phyloP scores from a whole-genome alignment of 1,140 invertebrate species.

The Drosophila tani region DNA sequence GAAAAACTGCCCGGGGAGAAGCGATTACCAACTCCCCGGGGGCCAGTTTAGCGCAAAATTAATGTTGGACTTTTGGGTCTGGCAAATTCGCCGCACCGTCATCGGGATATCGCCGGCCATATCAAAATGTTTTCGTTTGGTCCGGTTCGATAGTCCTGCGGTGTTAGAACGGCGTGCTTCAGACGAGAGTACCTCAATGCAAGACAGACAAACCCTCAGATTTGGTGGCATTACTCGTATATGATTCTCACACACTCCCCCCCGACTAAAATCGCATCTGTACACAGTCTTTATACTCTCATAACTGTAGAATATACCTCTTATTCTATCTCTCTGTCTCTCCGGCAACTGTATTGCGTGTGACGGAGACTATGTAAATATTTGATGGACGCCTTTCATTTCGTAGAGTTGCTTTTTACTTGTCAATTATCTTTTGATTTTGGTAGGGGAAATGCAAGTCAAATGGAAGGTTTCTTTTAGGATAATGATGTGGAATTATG shows the following conservation, averaged over 20 bases:
- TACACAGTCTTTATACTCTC: constrained; percentile 42
- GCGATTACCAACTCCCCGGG: constrained; percentile 13
- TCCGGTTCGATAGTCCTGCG: constrained; percentile 44
- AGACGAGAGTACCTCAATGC: constrained; percentile 84
- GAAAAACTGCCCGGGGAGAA: constrained; percentile 57
- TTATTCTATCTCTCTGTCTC: constrained; percentile 35
- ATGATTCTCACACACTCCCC: constrained; percentile 42
- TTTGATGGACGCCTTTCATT: constrained; percentile 57
- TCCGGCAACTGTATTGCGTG: constrained; percentile 31
- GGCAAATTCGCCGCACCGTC: constrained; percentile 76
- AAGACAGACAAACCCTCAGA: constrained; percentile 61
- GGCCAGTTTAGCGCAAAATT: constrained; percentile 80
- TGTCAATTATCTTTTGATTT: constrained; percentile 9
- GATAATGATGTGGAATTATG: not conserved
- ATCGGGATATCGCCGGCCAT: constrained; percentile 48
- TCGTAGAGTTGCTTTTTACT: constrained; percentile 42
- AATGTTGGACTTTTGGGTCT: constrained; percentile 84
- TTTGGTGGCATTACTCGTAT: constrained; percentile 60
- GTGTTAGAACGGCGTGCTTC: constrained; percentile 78
- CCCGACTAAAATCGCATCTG: constrained; percentile 36
- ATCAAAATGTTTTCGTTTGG: constrained; percentile 40
- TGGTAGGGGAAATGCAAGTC: constrained; percentile 26
- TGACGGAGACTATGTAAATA: constrained; percentile 59
- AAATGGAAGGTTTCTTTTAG: not conserved
- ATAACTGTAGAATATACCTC: constrained; percentile 35